Evolutionary conservation across 2,888 invertebrate species (phyloP).

Genomic region (Heliconius sara): DNA sequence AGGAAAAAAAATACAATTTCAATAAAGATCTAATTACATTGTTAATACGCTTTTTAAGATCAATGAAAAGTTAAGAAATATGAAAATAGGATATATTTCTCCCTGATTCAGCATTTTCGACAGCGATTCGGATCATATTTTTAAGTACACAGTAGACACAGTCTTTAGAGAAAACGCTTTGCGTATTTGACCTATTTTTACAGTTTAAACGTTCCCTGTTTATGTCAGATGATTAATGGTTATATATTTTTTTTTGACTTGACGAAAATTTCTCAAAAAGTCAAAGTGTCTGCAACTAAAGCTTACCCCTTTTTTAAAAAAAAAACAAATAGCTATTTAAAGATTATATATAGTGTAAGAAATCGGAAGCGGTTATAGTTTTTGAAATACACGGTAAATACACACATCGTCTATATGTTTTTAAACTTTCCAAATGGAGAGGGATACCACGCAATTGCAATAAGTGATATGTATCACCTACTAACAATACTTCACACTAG

Average conservation of each 20-base stretch:
- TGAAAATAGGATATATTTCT: conserved; percentile 33
- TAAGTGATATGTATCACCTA: too few species aligned
- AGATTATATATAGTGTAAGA: too few species aligned
- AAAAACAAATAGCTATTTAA: not conserved
- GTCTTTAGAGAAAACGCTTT: conserved; percentile 38
- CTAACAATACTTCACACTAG: too few species aligned
- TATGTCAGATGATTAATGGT: conserved; percentile 9
- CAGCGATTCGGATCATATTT: conserved; percentile 39
- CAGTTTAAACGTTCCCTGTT: conserved; percentile 20
- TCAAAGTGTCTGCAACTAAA: too few species aligned
- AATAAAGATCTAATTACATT: not conserved
- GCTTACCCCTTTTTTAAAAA: too few species aligned
- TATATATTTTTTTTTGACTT: not conserved
- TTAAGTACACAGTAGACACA: conserved; percentile 37
- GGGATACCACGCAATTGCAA: too few species aligned
- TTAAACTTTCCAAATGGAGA: too few species aligned
- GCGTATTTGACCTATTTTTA: conserved; percentile 32
- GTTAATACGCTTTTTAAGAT: not conserved
- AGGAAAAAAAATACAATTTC: not conserved
- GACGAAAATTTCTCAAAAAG: not conserved
- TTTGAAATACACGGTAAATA: too few species aligned
- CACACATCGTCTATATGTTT: too few species aligned
- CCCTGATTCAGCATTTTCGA: conserved; percentile 31
- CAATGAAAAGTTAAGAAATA: conserved; percentile 11
- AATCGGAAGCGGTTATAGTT: too few species aligned